phyloP scores from a whole-genome alignment of 1,140 invertebrate genomes.

The Rhagoletis pomonella region DNA sequence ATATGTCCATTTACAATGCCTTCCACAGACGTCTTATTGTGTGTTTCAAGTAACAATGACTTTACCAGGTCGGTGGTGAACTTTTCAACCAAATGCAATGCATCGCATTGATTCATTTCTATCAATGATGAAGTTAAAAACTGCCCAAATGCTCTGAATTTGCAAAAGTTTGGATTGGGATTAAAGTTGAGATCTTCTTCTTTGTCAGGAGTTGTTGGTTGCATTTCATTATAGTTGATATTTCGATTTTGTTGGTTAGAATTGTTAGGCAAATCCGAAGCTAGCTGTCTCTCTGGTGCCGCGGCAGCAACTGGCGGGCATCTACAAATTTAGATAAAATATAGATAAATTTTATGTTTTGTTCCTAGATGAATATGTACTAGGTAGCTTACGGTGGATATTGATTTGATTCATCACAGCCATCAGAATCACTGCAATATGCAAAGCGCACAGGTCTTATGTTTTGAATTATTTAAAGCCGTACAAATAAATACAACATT shows the following conservation, averaged over 20 bases:
- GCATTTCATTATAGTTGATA: neutral
- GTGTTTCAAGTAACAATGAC: constrained; percentile 23
- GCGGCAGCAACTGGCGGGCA: neutral
- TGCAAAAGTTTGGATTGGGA: constrained; percentile 30
- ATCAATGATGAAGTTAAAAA: constrained; percentile 57
- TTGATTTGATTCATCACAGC: neutral
- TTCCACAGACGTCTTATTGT: constrained; percentile 7
- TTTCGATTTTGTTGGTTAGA: neutral
- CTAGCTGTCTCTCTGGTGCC: neutral
- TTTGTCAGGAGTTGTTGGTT: neutral
- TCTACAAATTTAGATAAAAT: neutral
- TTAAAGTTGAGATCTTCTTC: neutral
- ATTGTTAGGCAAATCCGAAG: neutral
- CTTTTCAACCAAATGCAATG: constrained; percentile 55
- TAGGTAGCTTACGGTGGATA: neutral
- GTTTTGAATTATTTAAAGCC: constrained; percentile 34
- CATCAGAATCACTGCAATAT: constrained; percentile 32
- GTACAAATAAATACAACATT: constrained; percentile 42
- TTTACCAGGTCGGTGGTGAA: constrained; percentile 56
- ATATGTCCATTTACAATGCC: constrained; percentile 18
- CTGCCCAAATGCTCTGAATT: constrained; percentile 57
- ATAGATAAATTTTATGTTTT: neutral
- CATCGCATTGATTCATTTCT: constrained; percentile 56
- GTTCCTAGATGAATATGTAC: neutral
- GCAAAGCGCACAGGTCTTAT: constrained; percentile 51